Evolutionary conservation across 2,888 invertebrate genomes (phyloP).

Genomic region (Mythimna pallens): DNA sequence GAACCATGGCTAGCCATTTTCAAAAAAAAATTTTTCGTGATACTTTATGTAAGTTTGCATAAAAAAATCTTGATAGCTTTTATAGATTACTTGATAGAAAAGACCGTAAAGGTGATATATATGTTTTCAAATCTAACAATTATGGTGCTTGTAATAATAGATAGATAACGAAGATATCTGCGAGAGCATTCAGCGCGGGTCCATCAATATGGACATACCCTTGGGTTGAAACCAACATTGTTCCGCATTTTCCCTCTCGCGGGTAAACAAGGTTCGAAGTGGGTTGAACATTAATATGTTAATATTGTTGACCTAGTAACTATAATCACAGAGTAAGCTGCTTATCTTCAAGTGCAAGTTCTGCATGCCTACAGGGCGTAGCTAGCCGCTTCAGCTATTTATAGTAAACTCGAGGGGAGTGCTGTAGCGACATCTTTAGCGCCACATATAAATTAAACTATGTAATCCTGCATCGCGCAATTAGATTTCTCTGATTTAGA

Average conservation of each 20-base stretch:
- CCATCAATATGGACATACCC: conserved; percentile 1
- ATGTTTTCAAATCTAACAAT: no score
- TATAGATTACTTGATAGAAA: no score
- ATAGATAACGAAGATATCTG: not conserved
- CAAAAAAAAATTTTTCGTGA: no score
- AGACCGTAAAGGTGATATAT: no score
- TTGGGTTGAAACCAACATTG: conserved; percentile 6
- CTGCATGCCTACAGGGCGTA: conserved; percentile 28
- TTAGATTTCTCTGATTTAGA: no score
- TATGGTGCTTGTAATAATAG: no score
- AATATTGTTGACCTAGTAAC: conserved; percentile 48
- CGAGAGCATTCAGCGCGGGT: not conserved
- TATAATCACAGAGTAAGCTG: conserved; percentile 43
- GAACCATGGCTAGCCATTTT: no score
- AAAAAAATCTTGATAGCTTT: no score
- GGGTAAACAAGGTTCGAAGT: conserved; percentile 26
- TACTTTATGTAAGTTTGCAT: no score
- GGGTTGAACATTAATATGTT: conserved; percentile 48
- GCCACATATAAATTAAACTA: no score
- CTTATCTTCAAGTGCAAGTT: conserved; percentile 46
- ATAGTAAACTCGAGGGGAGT: not conserved
- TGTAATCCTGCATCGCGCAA: no score
- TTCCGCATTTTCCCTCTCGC: conserved; percentile 28
- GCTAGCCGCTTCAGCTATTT: not conserved
- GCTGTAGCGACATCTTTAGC: no score